These are phyloP conservation scores for Mesoclemmys tuberculata DNA, from an alignment of 2,113 vertebrate species.

Conservation along the genomic window DNA sequence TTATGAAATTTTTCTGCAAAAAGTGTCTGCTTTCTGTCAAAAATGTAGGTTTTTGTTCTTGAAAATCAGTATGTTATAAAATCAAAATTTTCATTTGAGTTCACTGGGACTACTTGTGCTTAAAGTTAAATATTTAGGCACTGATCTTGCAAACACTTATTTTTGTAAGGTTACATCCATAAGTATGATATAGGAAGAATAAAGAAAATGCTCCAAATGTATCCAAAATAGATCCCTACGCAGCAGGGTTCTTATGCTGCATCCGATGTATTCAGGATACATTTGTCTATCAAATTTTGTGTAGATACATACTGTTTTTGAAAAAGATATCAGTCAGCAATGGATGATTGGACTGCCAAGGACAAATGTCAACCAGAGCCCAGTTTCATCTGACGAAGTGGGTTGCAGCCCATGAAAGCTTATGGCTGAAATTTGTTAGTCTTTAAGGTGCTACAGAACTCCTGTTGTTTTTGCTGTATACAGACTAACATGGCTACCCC, in stretches of 20 bases:
- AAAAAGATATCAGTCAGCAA: not conserved
- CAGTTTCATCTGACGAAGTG: no score
- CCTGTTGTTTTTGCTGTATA: no score
- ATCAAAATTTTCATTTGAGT: not conserved
- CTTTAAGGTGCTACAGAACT: no score
- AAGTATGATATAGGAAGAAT: not conserved
- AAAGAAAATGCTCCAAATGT: constrained; percentile 31
- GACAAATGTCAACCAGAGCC: constrained; percentile 27
- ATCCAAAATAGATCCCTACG: constrained; percentile 50
- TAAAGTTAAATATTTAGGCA: constrained; percentile 23
- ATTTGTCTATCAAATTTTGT: constrained; percentile 50
- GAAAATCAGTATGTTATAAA: not conserved
- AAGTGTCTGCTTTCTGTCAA: not conserved
- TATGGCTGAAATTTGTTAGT: no score
- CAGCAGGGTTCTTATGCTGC: constrained; percentile 32
- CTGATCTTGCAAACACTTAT: not conserved
- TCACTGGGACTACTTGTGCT: not conserved
- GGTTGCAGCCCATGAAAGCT: no score
- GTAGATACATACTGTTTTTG: not conserved
- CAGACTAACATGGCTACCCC: no score
- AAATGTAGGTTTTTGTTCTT: not conserved
- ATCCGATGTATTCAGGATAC: constrained; percentile 57
- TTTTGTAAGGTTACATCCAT: not conserved
- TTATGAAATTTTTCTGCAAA: not conserved
- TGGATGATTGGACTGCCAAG: not conserved